Base-by-base conservation (phyloP, 2,113 vertebrate species). In the Corvus cornix region DNA sequence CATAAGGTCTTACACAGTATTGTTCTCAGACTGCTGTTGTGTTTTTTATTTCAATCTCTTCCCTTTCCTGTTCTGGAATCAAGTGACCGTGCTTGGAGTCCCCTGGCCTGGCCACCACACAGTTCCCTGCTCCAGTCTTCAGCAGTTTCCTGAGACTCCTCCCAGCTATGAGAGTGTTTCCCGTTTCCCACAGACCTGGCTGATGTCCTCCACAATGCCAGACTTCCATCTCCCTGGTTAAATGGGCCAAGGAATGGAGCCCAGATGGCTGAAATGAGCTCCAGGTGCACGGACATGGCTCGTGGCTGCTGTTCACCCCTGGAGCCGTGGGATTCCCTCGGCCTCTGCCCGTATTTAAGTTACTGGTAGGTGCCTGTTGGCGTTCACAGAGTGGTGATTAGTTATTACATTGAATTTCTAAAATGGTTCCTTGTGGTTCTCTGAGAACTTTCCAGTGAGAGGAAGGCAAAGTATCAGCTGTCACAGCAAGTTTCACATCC, bases 1-100 rank as follows among this genome's bases (percentile, higher is more conserved):
- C 7, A 0, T 3, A 39, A 64, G 4, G 8, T 49, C 12, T 39
- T 14, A 21, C 1, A 0, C 2, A 26, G 49, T 26, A 8, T 52
- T 56, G 8, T 44, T 83, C 78, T 60, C 64, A 49, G n/a, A 3
- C 21, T 17, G 1, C 31, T 41, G 7, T 6, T 59, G 9, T 46
- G 2, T 46, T 85, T 80, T 52, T 13, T 9, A 4, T 78, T 77
- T 53, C 19, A 5, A 13, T 77, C 26, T 39, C 18, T 73, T 73
- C 13, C 22, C 30, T 67, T 13, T 37, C 24, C 30, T 27, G 9
- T 8, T 76, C 24, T 6, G 5, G 43, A 28, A 35, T 18, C 2
- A 3, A 75, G 16, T 18, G 53, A 18, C 31, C 16, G 3, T 1
- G 0, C 22, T 17, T 24, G 18, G 11, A 22, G 31, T 28, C 13